A percentile compares a stretch with the other conserved stretches of the same genome.
phyloP scores from a whole-genome alignment of 2,797 vertebrate species.

The Malurus splendens region DNA sequence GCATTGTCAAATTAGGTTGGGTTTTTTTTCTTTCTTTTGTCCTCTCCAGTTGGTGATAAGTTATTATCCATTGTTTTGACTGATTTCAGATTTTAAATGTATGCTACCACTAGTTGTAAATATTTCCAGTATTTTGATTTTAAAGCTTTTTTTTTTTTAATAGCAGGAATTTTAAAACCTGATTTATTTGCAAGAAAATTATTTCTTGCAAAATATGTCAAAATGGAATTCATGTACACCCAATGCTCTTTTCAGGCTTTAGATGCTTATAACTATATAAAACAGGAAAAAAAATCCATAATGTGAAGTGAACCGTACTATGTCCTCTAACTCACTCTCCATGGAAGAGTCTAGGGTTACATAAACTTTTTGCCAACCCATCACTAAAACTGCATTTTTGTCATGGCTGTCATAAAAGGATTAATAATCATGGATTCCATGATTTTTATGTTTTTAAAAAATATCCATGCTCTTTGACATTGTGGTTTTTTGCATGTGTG shows the following conservation, averaged over 20 bases:
- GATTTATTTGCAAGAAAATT: not conserved
- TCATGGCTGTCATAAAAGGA: not conserved
- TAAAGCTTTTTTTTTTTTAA: not conserved
- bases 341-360: not conserved
- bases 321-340: not conserved
- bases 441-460: not conserved
- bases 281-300: not conserved
- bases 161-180: not conserved
- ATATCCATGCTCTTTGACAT: not conserved
- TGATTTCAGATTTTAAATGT: not conserved
- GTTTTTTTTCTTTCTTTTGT: not conserved
- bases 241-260: not conserved
- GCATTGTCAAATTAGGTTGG: not conserved
- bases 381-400: slow-evolving; percentile 14
- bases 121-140: not conserved
- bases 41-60: not conserved
- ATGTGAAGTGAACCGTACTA: not conserved
- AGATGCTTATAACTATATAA: not conserved
- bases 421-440: not conserved
- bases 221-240: not conserved
- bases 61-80: not conserved
- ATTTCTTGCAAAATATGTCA: not conserved
- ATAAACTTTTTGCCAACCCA: not conserved
- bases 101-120: not conserved
- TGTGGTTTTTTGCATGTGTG: not conserved